phyloP scores from a whole-genome alignment of 2,113 vertebrate species.

The Syrmaticus mikado region DNA sequence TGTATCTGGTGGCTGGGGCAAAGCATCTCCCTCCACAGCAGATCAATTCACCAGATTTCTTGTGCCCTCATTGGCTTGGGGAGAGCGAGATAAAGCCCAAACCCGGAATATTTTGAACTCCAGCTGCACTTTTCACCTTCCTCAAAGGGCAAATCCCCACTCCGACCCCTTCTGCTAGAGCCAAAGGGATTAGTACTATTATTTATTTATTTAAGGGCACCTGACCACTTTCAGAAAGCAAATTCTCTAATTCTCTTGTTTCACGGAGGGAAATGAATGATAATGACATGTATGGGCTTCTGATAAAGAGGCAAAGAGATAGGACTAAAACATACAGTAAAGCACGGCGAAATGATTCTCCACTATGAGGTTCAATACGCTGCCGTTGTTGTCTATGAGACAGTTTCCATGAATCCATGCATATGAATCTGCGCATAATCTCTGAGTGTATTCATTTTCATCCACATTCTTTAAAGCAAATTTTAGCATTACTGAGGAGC shows the following conservation, averaged over 20 bases:
- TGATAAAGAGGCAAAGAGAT: constrained; percentile 71
- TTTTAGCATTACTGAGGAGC: constrained; percentile 45
- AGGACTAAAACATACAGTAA: constrained; percentile 46
- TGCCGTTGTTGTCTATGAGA: constrained; percentile 55
- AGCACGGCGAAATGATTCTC: constrained; percentile 28
- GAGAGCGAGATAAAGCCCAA: not conserved
- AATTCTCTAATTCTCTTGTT: constrained; percentile 42
- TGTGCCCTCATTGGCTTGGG: not conserved
- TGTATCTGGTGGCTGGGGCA: constrained; percentile 9
- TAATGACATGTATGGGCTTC: constrained; percentile 61
- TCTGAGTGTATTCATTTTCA: constrained; percentile 49
- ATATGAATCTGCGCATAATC: constrained; percentile 63
- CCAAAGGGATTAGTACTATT: not conserved
- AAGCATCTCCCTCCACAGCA: not conserved
- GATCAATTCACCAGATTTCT: constrained; percentile 19
- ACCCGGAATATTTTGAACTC: not conserved
- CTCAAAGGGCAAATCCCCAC: not conserved
- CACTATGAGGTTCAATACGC: constrained; percentile 42
- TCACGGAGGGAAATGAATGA: constrained; percentile 44
- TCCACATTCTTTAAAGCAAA: constrained; percentile 57
- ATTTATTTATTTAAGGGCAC: not conserved
- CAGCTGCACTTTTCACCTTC: not conserved
- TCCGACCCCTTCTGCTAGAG: not conserved
- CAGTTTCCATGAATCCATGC: constrained; percentile 63
- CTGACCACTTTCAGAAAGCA: constrained; percentile 32